These are phyloP conservation scores for Conistra vaccinii DNA, from an alignment of 2,888 invertebrate species.

Conservation along the genomic window DNA sequence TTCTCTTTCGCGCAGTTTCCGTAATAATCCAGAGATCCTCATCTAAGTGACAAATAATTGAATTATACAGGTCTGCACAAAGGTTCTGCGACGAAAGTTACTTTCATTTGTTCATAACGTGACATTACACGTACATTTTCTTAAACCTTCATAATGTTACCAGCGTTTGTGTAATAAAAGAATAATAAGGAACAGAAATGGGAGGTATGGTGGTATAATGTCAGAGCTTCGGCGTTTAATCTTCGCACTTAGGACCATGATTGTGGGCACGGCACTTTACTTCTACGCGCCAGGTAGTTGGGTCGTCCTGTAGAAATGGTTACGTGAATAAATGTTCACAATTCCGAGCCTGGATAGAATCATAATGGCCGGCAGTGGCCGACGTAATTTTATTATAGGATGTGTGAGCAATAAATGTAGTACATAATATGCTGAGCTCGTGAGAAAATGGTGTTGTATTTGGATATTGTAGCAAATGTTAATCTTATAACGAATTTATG, in stretches of 20 bases:
- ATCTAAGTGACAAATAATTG: constrained; percentile 66
- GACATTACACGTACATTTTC: constrained; percentile 66
- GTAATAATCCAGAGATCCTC: constrained; percentile 48
- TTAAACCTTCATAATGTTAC: constrained; percentile 69
- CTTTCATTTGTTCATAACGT: constrained; percentile 61
- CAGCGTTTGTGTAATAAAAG: constrained; percentile 72
- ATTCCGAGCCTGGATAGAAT: constrained; percentile 54
- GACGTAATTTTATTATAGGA: constrained; percentile 48
- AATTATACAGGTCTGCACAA: constrained; percentile 62
- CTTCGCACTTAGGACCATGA: constrained; percentile 66
- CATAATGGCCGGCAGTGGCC: constrained; percentile 35
- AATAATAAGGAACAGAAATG: constrained; percentile 72
- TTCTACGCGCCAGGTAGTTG: constrained; percentile 49
- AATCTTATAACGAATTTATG: background rate
- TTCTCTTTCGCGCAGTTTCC: constrained; percentile 26
- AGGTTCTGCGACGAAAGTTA: constrained; percentile 48
- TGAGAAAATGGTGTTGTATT: background rate
- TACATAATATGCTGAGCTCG: constrained; percentile 4
- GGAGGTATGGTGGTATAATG: constrained; percentile 62
- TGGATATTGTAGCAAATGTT: background rate
- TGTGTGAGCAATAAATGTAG: constrained; percentile 29
- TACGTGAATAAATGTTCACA: constrained; percentile 55
- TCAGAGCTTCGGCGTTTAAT: constrained; percentile 66
- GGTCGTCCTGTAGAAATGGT: constrained; percentile 27
- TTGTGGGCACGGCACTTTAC: constrained; percentile 61